Conservation (phyloP, 2,113 vertebrate species). For the Orientallactaga bullata region DNA sequence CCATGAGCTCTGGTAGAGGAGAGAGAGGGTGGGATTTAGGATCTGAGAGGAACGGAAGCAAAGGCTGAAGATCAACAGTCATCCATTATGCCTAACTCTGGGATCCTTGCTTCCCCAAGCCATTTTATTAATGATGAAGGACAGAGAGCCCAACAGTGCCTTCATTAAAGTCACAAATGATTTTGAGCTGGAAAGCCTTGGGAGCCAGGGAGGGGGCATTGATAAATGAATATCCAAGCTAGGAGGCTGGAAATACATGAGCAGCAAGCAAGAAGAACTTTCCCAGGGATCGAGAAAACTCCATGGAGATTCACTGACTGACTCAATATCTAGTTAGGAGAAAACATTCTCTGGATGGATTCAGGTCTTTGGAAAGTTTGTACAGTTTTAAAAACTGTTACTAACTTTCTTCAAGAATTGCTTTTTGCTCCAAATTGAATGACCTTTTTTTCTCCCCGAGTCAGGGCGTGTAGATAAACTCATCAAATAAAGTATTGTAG, state of each 20-base stretch:
- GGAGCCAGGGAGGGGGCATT: background rate
- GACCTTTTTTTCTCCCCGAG: background rate
- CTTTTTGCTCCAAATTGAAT: slow-evolving; percentile 12
- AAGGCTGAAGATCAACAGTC: background rate
- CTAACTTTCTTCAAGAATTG: background rate
- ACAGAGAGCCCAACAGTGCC: background rate
- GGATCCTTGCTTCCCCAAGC: background rate
- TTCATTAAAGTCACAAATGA: slow-evolving; percentile 24
- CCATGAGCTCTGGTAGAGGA: background rate
- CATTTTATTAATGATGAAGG: slow-evolving; percentile 35
- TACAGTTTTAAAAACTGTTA: slow-evolving; percentile 54
- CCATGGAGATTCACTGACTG: background rate
- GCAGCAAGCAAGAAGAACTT: background rate
- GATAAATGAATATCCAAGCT: slow-evolving; percentile 52
- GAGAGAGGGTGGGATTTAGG: background rate
- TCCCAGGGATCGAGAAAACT: slow-evolving; percentile 29
- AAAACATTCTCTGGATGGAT: background rate
- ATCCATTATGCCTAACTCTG: background rate
- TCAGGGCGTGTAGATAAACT: background rate
- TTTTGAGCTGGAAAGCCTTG: background rate
- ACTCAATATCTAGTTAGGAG: background rate
- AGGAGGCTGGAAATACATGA: background rate
- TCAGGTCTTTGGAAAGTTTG: slow-evolving; percentile 52
- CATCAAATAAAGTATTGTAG: background rate
- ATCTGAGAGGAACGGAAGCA: background rate